A percentile compares a stretch with the other conserved stretches of the same genome.
Evolutionary conservation across 2,888 invertebrate genomes (phyloP).

Genomic region (Diarsia rubi): DNA sequence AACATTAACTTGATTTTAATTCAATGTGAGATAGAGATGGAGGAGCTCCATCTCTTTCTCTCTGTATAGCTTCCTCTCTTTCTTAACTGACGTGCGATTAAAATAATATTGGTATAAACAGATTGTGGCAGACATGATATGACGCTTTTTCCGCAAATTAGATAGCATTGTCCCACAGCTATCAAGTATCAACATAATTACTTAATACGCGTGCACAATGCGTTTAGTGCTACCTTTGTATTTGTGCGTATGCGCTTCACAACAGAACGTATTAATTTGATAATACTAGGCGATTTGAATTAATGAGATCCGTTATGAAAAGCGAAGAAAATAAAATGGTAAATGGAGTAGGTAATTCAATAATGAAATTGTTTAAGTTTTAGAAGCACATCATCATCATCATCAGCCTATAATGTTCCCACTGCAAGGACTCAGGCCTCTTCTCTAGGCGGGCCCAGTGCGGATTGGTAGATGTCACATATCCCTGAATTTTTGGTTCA

Average conservation of each 20-base stretch:
- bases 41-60: neutral
- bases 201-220: conserved; percentile 36
- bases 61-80: neutral
- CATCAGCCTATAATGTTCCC: too few relatives aligned
- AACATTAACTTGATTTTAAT: neutral
- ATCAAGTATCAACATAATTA: conserved; percentile 39
- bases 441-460: too few relatives aligned
- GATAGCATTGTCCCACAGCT: conserved; percentile 48
- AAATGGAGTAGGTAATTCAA: neutral
- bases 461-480: too few relatives aligned
- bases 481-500: too few relatives aligned
- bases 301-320: neutral
- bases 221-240: neutral
- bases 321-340: neutral
- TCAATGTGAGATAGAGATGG: neutral
- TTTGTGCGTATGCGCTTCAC: neutral
- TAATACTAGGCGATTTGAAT: neutral
- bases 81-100: neutral
- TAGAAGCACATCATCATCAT: too few relatives aligned
- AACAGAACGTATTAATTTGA: neutral
- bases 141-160: conserved; percentile 43
- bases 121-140: conserved; percentile 5
- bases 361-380: neutral
- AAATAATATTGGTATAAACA: neutral
- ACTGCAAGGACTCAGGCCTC: too few relatives aligned